Percentiles rank a stretch among this genome's conserved stretches.
phyloP scores from a whole-genome alignment of 1,140 invertebrate genomes.

The Schlechtendalia chinensis region DNA sequence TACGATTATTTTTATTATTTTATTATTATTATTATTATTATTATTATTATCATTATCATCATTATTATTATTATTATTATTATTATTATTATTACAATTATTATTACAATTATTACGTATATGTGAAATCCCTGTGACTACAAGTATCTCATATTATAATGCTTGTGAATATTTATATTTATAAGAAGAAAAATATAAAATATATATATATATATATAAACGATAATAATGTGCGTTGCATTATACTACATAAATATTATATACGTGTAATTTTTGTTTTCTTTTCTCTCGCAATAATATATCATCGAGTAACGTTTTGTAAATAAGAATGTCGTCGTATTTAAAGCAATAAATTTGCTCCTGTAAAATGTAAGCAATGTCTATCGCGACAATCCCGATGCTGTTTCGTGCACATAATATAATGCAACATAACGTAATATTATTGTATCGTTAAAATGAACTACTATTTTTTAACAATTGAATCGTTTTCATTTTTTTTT shows the following conservation, averaged over 20 bases:
- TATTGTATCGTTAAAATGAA: constrained; percentile 42
- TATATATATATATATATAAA: too few relatives aligned
- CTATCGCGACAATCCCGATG: constrained; percentile 40
- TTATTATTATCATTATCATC: constrained; percentile 26
- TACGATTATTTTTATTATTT: constrained; percentile 11
- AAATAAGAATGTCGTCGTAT: constrained; percentile 41
- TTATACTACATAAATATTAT: not conserved
- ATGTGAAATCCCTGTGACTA: constrained; percentile 24
- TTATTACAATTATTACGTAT: constrained; percentile 14
- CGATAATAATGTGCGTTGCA: not conserved
- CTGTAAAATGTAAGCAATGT: constrained; percentile 48
- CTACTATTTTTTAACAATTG: constrained; percentile 44
- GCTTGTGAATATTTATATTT: constrained; percentile 39
- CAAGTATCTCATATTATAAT: constrained; percentile 44
- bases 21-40: constrained; percentile 19
- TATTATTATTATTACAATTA: constrained; percentile 10
- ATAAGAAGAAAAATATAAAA: constrained; percentile 27
- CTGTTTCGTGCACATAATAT: constrained; percentile 47
- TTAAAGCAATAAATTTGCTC: constrained; percentile 46
- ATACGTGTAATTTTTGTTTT: not conserved
- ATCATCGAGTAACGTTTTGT: not conserved
- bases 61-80: constrained; percentile 33
- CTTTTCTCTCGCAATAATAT: not conserved
- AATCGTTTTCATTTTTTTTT: constrained; percentile 23
- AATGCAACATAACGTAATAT: constrained; percentile 20